Conservation (phyloP, 2,113 vertebrate species). For the Perca fluviatilis region DNA sequence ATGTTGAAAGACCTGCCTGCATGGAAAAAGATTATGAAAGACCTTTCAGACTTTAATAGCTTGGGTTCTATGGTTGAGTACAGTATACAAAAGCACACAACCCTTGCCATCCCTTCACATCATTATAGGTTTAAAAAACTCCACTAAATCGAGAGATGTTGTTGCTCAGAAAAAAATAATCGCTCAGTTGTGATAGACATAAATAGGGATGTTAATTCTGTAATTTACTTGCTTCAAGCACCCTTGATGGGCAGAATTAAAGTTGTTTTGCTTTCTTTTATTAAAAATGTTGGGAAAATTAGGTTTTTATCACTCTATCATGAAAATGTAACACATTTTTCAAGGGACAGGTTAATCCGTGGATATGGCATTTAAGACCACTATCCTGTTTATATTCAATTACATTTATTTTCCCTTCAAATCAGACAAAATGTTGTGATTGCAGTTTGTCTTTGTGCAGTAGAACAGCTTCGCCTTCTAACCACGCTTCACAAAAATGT, state of each 20-base stretch:
- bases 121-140: not conserved
- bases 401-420: slow-evolving; percentile 21
- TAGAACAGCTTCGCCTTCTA: slow-evolving; percentile 12
- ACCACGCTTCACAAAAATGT: slow-evolving; percentile 27
- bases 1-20: not conserved
- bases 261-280: slow-evolving; percentile 26
- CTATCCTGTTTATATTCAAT: slow-evolving; percentile 23
- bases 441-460: slow-evolving; percentile 19
- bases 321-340: slow-evolving; percentile 30
- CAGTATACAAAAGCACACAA: not conserved
- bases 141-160: not conserved
- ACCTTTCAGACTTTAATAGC: not conserved
- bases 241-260: slow-evolving; percentile 24
- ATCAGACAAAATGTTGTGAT: slow-evolving; percentile 16
- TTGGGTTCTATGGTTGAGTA: not conserved
- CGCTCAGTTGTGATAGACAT: slow-evolving; percentile 5
- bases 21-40: not conserved
- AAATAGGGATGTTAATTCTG: slow-evolving; percentile 28
- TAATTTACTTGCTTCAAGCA: slow-evolving; percentile 37
- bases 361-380: slow-evolving; percentile 15
- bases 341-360: slow-evolving; percentile 3
- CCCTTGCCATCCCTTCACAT: not conserved
- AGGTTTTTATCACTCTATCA: slow-evolving; percentile 40
- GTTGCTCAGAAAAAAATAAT: not conserved
- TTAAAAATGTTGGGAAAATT: slow-evolving; percentile 47